Conservation (phyloP, 2,797 vertebrate species). For the Urophycis tenuis region DNA sequence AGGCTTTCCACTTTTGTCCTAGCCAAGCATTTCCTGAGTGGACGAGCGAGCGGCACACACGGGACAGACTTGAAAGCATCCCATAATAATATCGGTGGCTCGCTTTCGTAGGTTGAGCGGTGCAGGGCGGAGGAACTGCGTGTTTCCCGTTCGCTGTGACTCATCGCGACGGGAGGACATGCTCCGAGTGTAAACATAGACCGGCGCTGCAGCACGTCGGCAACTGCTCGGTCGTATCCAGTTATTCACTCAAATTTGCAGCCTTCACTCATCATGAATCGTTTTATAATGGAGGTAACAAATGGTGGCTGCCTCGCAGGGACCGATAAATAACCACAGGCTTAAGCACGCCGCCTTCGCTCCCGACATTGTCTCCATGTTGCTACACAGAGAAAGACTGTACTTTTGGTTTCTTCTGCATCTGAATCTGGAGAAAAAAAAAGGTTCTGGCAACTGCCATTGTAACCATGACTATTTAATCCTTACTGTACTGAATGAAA, state of each 20-base stretch:
- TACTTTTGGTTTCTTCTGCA: no score
- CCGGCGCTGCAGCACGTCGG: no score
- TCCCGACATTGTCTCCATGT: background rate
- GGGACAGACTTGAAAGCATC: background rate
- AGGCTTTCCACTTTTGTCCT: background rate
- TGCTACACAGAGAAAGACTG: background rate
- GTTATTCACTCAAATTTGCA: background rate
- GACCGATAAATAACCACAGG: background rate
- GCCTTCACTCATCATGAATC: background rate
- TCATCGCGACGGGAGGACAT: background rate
- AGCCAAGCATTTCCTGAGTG: background rate
- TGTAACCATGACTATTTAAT: no score
- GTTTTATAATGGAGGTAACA: background rate
- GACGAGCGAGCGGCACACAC: background rate
- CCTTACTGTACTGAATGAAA: no score
- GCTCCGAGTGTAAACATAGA: background rate
- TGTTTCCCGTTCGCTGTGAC: background rate
- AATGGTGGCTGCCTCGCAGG: background rate
- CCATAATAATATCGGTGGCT: background rate
- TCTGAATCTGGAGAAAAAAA: no score
- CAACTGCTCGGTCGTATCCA: background rate
- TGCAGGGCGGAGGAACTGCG: background rate
- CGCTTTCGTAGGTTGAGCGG: background rate
- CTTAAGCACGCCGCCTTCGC: background rate
- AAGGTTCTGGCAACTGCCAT: no score